Conservation (phyloP, 1,140 invertebrate genomes). For the Drosophila erecta region DNA sequence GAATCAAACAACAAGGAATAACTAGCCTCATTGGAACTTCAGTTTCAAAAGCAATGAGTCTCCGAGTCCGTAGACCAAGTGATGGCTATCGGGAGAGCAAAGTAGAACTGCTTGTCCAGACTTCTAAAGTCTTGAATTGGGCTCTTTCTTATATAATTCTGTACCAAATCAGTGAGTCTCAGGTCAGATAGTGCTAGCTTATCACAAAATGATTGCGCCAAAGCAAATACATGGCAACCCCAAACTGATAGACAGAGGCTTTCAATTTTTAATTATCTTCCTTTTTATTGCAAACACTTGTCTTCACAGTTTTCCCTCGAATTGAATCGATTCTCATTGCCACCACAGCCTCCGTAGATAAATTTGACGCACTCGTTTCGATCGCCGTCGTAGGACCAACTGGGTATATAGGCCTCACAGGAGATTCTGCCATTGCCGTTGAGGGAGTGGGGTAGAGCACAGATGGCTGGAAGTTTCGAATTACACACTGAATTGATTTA, state of each 20-base stretch:
- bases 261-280: not conserved
- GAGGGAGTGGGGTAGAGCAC: constrained; percentile 31
- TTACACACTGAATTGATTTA: not conserved
- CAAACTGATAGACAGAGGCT: not conserved
- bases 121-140: too few relatives aligned
- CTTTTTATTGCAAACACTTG: constrained; percentile 37
- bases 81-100: too few relatives aligned
- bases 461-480: constrained; percentile 4
- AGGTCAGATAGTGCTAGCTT: too few relatives aligned
- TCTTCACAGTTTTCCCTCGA: constrained; percentile 40
- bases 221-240: too few relatives aligned
- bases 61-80: too few relatives aligned
- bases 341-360: constrained; percentile 92
- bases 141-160: too few relatives aligned
- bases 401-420: constrained; percentile 40
- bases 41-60: too few relatives aligned
- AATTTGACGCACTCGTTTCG: constrained; percentile 91
- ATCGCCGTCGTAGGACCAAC: constrained; percentile 87
- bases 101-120: too few relatives aligned
- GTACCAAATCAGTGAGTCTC: too few relatives aligned
- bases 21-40: too few relatives aligned
- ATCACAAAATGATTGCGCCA: too few relatives aligned
- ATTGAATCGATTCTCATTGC: constrained; percentile 93
- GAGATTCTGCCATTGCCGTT: constrained; percentile 32
- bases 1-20: too few relatives aligned